Conservation (phyloP, 2,113 vertebrate species). For the Promerops cafer region DNA sequence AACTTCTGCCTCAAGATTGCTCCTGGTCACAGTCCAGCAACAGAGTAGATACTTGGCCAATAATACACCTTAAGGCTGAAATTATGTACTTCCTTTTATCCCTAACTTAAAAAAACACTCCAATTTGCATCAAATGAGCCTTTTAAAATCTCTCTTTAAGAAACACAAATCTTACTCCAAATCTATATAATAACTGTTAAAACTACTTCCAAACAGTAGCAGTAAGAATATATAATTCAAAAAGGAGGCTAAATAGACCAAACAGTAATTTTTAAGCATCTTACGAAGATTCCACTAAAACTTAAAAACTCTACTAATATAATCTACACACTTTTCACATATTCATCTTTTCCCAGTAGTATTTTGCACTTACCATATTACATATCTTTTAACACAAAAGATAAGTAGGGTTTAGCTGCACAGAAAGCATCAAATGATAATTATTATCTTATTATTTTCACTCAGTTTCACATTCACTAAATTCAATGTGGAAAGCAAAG, state of each 20-base stretch:
- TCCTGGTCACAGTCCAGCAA: neutral
- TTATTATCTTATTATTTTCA: neutral
- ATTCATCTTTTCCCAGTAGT: neutral
- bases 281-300: neutral
- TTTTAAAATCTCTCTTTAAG: neutral
- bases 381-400: neutral
- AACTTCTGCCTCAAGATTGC: neutral
- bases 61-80: neutral
- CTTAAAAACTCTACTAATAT: neutral
- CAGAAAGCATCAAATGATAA: neutral
- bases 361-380: neutral
- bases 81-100: neutral
- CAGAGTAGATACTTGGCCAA: neutral
- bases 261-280: neutral
- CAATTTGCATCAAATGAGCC: neutral
- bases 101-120: neutral
- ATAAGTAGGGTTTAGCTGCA: neutral
- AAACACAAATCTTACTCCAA: neutral
- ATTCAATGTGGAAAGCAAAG: neutral
- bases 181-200: neutral
- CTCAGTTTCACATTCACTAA: neutral
- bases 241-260: neutral
- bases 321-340: neutral
- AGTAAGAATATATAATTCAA: neutral
- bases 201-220: neutral